A percentile compares a stretch with the other conserved stretches of the same genome.
phyloP scores from a whole-genome alignment of 2,113 vertebrate genomes.

The Lanius collurio region DNA sequence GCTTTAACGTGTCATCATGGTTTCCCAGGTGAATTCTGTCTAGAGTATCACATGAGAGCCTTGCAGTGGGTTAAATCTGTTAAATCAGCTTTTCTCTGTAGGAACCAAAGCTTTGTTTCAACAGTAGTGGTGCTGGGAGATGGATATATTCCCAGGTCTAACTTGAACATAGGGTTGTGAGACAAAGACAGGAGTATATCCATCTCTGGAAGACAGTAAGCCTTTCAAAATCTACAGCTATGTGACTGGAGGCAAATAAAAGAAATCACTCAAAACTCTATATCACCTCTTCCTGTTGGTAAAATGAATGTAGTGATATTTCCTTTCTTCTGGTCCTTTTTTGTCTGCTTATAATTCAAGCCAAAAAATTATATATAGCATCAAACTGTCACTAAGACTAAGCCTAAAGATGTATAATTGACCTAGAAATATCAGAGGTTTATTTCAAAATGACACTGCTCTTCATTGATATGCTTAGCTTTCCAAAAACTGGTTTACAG shows the following conservation, averaged over 20 bases:
- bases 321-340: background rate
- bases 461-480: background rate
- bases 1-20: background rate
- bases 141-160: background rate
- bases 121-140: background rate
- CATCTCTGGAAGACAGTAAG: background rate
- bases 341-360: background rate
- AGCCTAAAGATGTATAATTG: background rate
- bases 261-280: background rate
- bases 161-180: background rate
- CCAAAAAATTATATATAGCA: background rate
- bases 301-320: background rate
- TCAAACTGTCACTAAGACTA: background rate
- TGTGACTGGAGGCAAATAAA: background rate
- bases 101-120: background rate
- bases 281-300: background rate
- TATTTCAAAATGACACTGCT: background rate
- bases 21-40: background rate
- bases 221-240: background rate
- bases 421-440: background rate
- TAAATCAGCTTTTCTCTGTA: background rate
- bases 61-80: background rate
- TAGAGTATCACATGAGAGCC: background rate
- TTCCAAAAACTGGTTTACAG: background rate
- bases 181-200: background rate